Conservation (phyloP, 2,113 vertebrate genomes). For the Muscicapa adusta region DNA sequence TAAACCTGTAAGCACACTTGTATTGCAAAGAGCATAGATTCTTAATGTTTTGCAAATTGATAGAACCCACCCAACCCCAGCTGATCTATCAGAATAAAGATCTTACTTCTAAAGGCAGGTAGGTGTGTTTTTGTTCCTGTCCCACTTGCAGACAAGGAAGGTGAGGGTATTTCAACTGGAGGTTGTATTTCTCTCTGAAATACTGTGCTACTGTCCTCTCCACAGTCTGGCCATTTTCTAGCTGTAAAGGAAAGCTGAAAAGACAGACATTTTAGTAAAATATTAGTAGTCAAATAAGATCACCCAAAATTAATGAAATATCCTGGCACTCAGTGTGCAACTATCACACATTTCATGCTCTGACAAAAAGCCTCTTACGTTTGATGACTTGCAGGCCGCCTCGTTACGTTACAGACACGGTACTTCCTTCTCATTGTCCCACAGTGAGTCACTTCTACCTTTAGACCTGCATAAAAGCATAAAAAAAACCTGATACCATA, state of each 20-base stretch:
- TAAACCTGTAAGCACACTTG: not conserved
- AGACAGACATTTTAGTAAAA: not conserved
- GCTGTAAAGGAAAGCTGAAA: slow-evolving; percentile 91
- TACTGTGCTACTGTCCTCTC: slow-evolving; percentile 99
- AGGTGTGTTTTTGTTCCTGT: slow-evolving; percentile 99
- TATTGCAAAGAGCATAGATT: not conserved
- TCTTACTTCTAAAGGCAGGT: slow-evolving; percentile 97
- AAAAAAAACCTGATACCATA: not conserved
- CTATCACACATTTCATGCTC: not conserved
- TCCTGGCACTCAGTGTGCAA: not conserved
- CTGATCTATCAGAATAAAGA: not conserved
- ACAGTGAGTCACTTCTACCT: slow-evolving; percentile 99
- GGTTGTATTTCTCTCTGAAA: slow-evolving; percentile 97
- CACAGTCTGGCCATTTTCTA: slow-evolving; percentile 98
- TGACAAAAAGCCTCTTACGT: slow-evolving; percentile 78
- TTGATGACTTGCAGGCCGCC: slow-evolving; percentile 96
- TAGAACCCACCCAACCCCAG: not conserved
- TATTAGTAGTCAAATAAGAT: not conserved
- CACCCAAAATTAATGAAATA: not conserved
- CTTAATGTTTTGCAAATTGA: not conserved
- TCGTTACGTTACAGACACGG: slow-evolving; percentile 96
- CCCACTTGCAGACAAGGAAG: slow-evolving; percentile 98
- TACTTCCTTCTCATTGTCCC: slow-evolving; percentile 99
- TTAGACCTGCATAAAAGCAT: slow-evolving; percentile 83
- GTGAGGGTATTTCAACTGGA: slow-evolving; percentile 98